Conservation (phyloP, 2,113 vertebrate genomes). For the Dromaius novaehollandiae region DNA sequence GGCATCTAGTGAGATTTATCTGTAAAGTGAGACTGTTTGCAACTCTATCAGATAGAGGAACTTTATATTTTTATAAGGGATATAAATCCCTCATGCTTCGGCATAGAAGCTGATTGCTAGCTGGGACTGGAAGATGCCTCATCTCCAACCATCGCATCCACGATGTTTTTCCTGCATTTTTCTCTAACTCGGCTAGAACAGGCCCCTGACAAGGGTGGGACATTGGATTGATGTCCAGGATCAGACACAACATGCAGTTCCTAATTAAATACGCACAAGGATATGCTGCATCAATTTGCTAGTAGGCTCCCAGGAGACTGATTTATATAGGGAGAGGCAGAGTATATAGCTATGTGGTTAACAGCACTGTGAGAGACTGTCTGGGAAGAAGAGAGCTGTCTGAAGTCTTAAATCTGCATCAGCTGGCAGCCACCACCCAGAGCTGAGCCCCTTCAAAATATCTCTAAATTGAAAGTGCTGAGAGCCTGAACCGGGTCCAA, state of each 20-base stretch:
- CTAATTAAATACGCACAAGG: neutral
- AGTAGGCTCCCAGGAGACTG: neutral
- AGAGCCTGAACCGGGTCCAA: neutral
- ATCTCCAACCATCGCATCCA: neutral
- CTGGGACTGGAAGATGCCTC: neutral
- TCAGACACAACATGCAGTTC: neutral
- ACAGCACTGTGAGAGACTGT: neutral
- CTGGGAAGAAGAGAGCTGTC: neutral
- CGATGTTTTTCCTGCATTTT: neutral
- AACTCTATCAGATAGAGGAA: neutral
- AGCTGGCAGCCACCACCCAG: neutral
- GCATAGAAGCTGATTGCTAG: neutral
- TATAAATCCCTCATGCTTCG: conserved; percentile 15
- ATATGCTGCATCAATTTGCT: neutral
- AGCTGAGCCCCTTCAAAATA: neutral
- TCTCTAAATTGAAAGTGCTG: neutral
- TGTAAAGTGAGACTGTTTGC: neutral
- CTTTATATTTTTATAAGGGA: conserved; percentile 6
- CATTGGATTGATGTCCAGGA: neutral
- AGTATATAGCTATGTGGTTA: neutral
- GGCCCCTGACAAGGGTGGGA: neutral
- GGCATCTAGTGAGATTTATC: neutral
- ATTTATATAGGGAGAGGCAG: neutral
- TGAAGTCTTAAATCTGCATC: neutral
- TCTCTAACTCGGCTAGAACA: neutral